phyloP scores from a whole-genome alignment of 2,888 invertebrate genomes.

The Sclerodermus sp. region DNA sequence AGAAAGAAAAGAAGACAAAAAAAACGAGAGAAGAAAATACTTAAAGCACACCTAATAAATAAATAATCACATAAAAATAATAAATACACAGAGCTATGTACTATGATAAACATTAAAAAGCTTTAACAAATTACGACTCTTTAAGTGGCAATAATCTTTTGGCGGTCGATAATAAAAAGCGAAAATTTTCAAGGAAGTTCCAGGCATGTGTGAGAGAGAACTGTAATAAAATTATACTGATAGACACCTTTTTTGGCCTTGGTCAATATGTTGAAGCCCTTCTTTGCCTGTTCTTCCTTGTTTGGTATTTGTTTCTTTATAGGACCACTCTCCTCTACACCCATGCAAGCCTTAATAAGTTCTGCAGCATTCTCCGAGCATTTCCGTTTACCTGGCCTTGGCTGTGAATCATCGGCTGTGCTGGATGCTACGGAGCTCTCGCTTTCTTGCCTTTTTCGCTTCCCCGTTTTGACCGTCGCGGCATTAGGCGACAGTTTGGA shows the following conservation, averaged over 20 bases:
- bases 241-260: conserved; percentile 54
- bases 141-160: too few relatives aligned
- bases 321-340: conserved; percentile 57
- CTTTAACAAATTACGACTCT: too few relatives aligned
- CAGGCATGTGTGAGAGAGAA: not conserved
- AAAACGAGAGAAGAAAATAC: conserved; percentile 8
- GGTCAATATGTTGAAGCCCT: conserved; percentile 53
- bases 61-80: too few relatives aligned
- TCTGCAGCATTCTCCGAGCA: conserved; percentile 66
- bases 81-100: not conserved
- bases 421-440: conserved; percentile 72
- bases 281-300: conserved; percentile 53
- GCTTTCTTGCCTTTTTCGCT: conserved; percentile 78
- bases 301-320: conserved; percentile 57
- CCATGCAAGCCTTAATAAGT: conserved; percentile 63
- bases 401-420: conserved; percentile 61
- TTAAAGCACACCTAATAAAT: too few relatives aligned
- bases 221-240: conserved; percentile 12
- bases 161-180: not conserved
- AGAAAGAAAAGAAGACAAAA: conserved; percentile 14
- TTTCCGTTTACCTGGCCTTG: conserved; percentile 63
- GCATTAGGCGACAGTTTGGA: conserved; percentile 44
- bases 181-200: not conserved
- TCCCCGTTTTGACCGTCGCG: conserved; percentile 56
- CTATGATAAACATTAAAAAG: too few relatives aligned